Evolutionary conservation across 1,140 invertebrate species (phyloP).

Genomic region (Tribolium castaneum): DNA sequence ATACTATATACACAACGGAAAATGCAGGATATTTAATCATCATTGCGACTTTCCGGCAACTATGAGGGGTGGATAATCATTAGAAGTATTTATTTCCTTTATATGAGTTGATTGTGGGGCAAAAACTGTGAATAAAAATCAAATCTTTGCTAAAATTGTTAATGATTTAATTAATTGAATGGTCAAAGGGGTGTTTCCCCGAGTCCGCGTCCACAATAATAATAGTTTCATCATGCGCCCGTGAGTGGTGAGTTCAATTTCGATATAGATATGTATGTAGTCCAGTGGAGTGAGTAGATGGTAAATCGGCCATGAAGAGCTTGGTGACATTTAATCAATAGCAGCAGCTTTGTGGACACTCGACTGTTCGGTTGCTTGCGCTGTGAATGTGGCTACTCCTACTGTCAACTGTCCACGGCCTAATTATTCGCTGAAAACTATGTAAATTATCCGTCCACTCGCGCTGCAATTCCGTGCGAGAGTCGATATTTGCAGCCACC

Average conservation of each 20-base stretch:
- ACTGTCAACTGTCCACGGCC: conserved; percentile 33
- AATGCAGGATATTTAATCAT: conserved; percentile 37
- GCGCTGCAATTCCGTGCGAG: not conserved
- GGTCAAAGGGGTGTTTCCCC: not conserved
- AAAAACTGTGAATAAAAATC: not conserved
- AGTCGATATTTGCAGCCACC: not conserved
- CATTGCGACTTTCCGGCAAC: not conserved
- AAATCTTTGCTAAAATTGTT: too few relatives aligned
- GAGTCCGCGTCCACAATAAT: not conserved
- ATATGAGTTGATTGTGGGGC: not conserved
- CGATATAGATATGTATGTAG: conserved; percentile 49
- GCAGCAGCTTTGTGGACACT: conserved; percentile 55
- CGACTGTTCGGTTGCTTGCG: conserved; percentile 41
- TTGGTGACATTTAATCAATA: conserved; percentile 61
- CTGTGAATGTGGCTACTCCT: conserved; percentile 37
- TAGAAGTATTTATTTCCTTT: conserved; percentile 25
- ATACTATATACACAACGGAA: conserved; percentile 2
- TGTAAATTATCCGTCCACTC: not conserved
- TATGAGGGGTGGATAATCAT: conserved; percentile 40
- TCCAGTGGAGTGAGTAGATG: conserved; percentile 51
- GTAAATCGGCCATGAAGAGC: conserved; percentile 60
- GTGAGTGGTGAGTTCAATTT: conserved; percentile 37
- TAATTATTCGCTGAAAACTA: conserved; percentile 24
- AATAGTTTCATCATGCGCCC: not conserved
- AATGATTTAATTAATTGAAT: not conserved